Evolutionary conservation across 2,113 vertebrate genomes (phyloP).

Genomic region (Corynorhinus townsendii): DNA sequence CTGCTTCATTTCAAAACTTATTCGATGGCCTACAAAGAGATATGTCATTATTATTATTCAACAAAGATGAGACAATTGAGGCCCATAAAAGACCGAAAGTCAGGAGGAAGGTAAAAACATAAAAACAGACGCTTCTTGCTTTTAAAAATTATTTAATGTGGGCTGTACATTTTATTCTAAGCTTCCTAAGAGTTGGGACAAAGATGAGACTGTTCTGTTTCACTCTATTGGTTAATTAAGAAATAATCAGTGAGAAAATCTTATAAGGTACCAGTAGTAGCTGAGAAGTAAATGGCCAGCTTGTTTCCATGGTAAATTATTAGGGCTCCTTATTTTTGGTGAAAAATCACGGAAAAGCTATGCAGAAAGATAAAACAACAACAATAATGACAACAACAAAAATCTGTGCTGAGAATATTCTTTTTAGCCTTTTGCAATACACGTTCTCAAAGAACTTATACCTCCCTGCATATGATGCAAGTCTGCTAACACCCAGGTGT

Average conservation of each 20-base stretch:
- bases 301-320: background rate
- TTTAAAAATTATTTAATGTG: background rate
- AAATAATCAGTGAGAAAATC: background rate
- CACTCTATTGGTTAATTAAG: background rate
- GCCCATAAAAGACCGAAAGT: background rate
- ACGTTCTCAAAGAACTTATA: background rate
- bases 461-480: background rate
- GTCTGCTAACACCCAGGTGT: background rate
- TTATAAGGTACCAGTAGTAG: background rate
- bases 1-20: background rate
- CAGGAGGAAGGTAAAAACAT: background rate
- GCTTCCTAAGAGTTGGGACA: background rate
- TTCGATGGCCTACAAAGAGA: background rate
- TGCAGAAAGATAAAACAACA: background rate
- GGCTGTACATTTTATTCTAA: slow-evolving; percentile 10
- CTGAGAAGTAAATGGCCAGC: background rate
- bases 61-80: background rate
- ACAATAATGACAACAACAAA: background rate
- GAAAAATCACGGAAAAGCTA: background rate
- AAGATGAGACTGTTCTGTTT: background rate
- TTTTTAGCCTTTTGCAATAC: background rate
- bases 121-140: background rate
- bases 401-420: background rate
- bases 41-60: background rate
- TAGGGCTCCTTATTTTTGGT: background rate